Evolutionary conservation across 2,888 invertebrate genomes (phyloP), one percentile per base, ranked within the genome.

Genomic region (Yponomeuta malinellus): DNA sequence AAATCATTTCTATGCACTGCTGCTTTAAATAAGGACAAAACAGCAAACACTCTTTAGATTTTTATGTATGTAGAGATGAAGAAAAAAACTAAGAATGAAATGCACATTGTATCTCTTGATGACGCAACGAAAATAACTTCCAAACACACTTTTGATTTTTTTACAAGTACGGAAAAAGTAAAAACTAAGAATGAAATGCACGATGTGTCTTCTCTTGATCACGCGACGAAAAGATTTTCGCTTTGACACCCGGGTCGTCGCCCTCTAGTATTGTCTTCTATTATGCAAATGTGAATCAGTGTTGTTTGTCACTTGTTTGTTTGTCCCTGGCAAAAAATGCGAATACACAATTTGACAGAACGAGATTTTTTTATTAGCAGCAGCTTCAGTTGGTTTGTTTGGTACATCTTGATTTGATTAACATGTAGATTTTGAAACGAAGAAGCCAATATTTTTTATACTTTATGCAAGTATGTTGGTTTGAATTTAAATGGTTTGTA

Each of bases 231-330:
- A 59, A 15, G 8, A 59, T 1, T 3, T 15, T 15, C 52, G 52
- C 52, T 59, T 59, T 15, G 52, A 15, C 52, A 59, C 15, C 43
- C 52, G 52, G 52, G 52, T 59, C 52, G 52, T 59, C 67, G 48
- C 29, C 48, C 68, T 48, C 12, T 48, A 0, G 29, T 52, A 10
- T 29, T 31, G 68, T 68, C 37, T 29, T n/a, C 52, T 68, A 48
- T 52, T 68, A 68, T 68, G 48, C 29, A 68, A 68, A 68, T 68
- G 48, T 29, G 68, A 68, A 52, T 68, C 68, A 52, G 52, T 59
- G 48, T 12, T 48, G 48, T 68, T 68, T 67, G 37, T 67, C n/a
- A 67, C 67, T 31, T 33, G 31, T 12, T 68, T 68, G 43, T 23
- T 33, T 68, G n/a, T 68, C 29, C 12, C 12, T 64, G 1, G n/a